These are phyloP conservation scores for Neoarius graeffei DNA, from an alignment of 2,113 vertebrate genomes.

Conservation along the genomic window DNA sequence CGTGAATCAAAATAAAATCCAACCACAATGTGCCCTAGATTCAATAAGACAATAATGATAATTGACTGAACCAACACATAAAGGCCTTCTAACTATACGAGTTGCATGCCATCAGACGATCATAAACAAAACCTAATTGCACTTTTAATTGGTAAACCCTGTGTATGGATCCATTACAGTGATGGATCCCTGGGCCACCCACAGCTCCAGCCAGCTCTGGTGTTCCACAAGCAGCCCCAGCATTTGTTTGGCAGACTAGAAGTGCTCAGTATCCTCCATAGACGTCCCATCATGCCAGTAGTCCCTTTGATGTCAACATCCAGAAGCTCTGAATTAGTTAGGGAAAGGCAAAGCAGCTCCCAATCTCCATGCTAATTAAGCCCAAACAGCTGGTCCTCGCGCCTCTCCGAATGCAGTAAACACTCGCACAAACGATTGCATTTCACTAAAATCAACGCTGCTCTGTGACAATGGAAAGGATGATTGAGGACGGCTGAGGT, in stretches of 20 bases:
- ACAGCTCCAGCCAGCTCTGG: background rate
- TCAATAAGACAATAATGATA: background rate
- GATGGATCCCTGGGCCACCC: constrained; percentile 46
- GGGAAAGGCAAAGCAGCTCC: constrained; percentile 34
- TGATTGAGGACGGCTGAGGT: background rate
- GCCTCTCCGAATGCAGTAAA: constrained; percentile 26
- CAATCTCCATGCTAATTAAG: constrained; percentile 49
- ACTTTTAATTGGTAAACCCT: constrained; percentile 3
- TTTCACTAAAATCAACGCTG: constrained; percentile 9
- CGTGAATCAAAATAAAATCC: background rate
- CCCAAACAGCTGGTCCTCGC: constrained; percentile 51
- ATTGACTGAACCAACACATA: constrained; percentile 2
- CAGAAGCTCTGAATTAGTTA: constrained; percentile 51
- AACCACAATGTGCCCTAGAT: background rate
- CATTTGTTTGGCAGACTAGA: constrained; percentile 39
- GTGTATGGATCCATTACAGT: constrained; percentile 27
- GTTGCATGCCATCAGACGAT: background rate
- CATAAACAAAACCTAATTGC: background rate
- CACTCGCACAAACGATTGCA: background rate
- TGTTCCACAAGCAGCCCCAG: constrained; percentile 13
- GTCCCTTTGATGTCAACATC: constrained; percentile 47
- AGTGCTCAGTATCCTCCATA: constrained; percentile 40
- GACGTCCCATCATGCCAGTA: constrained; percentile 38
- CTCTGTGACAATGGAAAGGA: background rate
- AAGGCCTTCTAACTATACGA: background rate